A percentile compares a stretch with the other conserved stretches of the same genome.
Evolutionary conservation across 2,113 vertebrate genomes (phyloP).

Genomic region (Chaenogobius annularis): DNA sequence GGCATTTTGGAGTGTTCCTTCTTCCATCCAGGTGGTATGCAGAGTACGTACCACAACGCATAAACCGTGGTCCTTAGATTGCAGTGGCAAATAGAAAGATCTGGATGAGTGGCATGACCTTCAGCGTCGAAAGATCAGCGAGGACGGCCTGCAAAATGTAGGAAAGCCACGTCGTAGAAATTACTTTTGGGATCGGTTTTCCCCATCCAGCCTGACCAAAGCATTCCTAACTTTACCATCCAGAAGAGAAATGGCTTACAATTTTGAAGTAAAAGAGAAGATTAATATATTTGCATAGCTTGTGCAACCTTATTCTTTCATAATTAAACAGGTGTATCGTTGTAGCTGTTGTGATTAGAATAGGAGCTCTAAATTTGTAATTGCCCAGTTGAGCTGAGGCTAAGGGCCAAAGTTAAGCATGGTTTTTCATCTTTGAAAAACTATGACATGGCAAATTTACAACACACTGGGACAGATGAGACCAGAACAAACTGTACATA

Average conservation of each 20-base stretch:
- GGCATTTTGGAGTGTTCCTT: constrained; percentile 5
- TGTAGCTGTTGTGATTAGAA: too few species aligned
- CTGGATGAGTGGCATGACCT: constrained; percentile 98
- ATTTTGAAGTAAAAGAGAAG: background rate
- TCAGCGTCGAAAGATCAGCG: constrained; percentile 96
- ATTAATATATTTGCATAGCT: background rate
- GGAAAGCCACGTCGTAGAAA: constrained; percentile 33
- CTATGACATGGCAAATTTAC: too few species aligned
- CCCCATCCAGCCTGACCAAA: background rate
- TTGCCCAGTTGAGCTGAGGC: background rate
- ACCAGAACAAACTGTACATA: too few species aligned
- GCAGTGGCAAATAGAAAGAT: constrained; percentile 93
- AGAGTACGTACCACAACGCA: background rate
- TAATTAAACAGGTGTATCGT: background rate
- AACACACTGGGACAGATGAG: too few species aligned
- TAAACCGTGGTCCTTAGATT: constrained; percentile 74
- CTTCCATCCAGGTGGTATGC: constrained; percentile 2
- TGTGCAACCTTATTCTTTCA: background rate
- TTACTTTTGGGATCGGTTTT: background rate
- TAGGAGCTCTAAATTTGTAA: too few species aligned
- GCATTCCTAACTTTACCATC: background rate
- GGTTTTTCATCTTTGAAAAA: too few species aligned
- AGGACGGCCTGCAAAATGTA: constrained; percentile 88
- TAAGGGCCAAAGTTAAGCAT: too few species aligned
- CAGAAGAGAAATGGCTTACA: background rate